phyloP scores from a whole-genome alignment of 1,140 invertebrate species.

The Magallana ariakensis region DNA sequence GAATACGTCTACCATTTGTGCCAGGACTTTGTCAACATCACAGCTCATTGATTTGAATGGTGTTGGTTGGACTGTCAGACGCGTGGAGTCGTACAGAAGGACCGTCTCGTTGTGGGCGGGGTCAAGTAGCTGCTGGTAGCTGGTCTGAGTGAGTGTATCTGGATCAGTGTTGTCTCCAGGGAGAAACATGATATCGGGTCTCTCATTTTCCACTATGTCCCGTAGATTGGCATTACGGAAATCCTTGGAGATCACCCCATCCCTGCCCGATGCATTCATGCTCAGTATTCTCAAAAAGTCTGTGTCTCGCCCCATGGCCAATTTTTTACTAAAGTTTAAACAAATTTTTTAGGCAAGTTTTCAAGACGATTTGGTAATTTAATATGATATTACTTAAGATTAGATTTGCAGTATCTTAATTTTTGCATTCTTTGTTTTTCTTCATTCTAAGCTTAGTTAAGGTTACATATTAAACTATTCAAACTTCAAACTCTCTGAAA shows the following conservation, averaged over 20 bases:
- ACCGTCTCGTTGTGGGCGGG: conserved; percentile 36
- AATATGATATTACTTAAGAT: too few species aligned
- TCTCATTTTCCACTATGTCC: conserved; percentile 18
- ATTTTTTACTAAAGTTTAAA: too few species aligned
- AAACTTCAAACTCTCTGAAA: too few species aligned
- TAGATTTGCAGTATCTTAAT: too few species aligned
- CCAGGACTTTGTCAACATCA: background rate
- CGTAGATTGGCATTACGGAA: background rate
- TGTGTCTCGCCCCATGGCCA: conserved; percentile 32
- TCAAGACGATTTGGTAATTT: too few species aligned
- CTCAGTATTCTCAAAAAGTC: conserved; percentile 43
- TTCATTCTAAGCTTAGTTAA: too few species aligned
- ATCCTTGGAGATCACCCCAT: conserved; percentile 24
- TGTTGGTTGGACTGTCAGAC: conserved; percentile 4
- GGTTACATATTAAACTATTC: too few species aligned
- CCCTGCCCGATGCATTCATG: conserved; percentile 36
- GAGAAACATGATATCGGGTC: conserved; percentile 44
- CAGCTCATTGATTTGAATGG: background rate
- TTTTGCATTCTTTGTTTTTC: too few species aligned
- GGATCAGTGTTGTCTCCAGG: conserved; percentile 38
- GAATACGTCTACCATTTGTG: background rate
- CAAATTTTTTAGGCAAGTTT: too few species aligned
- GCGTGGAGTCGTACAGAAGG: conserved; percentile 40
- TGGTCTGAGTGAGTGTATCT: background rate
- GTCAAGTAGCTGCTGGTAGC: background rate